Base-by-base conservation (phyloP, 2,797 vertebrate species). In the Tachyglossus aculeatus region DNA sequence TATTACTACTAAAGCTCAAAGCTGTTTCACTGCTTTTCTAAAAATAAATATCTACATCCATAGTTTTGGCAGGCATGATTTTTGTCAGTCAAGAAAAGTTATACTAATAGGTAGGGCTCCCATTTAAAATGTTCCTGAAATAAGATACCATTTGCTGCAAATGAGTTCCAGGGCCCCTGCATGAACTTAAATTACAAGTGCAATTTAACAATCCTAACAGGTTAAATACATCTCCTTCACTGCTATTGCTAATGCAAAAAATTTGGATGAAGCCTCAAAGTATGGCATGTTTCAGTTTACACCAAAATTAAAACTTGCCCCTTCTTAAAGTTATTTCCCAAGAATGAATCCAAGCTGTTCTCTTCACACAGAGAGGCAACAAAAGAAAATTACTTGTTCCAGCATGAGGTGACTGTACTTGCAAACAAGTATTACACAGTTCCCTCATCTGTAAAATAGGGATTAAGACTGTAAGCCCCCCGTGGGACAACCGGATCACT, bases 341-440 rank as follows among this genome's bases (percentile, higher is more conserved):
- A 67, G 39, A 52, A 79, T n/a, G n/a, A n/a, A n/a, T n/a, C 37
- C 40, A 48, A 74, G 41, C 41, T 51, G n/a, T 55, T 72, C 56
- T 65, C 32, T 40, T 50, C 29, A 55, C 5, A 75, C n/a, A 75
- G 65, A 74, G 11, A 55, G 76, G 12, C 62, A 78, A 74, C 73
- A 69, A 61, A 24, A 22, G 34, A 19, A 67, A 65, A 66, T 22
- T 38, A 58, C 55, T 47, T 52, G 65, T 69, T 77, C 44, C 44
- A 66, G 77, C 43, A 71, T 7, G 51, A 79, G 51, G 55, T 54
- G 37, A 27, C 43, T 31, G 67, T 45, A 25, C 15, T n/a, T n/a
- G n/a, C n/a, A 67, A 73, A 34, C 58, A 58, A 13, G 9, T 43
- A 52, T 51, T 40, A 57, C 43, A 75, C 64, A 78, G n/a, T n/a